Base-by-base conservation (phyloP, 1,140 invertebrate genomes). In the Microvelia longipes region DNA sequence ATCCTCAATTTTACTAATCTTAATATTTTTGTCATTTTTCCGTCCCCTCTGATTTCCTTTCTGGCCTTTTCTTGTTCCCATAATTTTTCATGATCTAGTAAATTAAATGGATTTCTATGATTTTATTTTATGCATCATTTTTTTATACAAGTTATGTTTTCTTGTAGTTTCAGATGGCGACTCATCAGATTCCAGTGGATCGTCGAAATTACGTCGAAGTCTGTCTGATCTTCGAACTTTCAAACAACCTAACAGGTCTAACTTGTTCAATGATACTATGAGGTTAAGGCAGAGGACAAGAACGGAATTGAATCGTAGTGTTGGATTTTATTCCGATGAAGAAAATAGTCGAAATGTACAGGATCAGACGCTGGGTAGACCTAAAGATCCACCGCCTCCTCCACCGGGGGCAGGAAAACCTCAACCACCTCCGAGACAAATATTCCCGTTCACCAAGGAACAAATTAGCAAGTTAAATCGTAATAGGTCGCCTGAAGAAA, bases 221-320 rank as follows among this genome's bases (percentile, higher is more conserved):
- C 70, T 72, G 27, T 81, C 80, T 26, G 77, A 77, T 29, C 77
- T 28, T 79, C 81, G 69, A 78, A 60, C 29, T 14, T 2, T 2
- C 15, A 11, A n/a, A 24, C 81, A 67, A 77, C 77, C 0, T 75
- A 72, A 2, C 26, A 29, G n/a, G 29, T 11, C 28, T 73, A 77
- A 28, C 74, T 28, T 76, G 77, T 87, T 88, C 80, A 80, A 85
- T 80, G 84, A 92, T 76, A 91, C 89, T 24, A 92, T 91, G 88
- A 86, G 90, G 25, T 80, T 92, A 71, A 84, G 88, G 73, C 81
- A 85, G n/a, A 85, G 84, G 75, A 81, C 81, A 72, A 84, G 82
- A 74, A 78, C 84, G 60, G 30, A 62, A 30, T 69, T 74, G 67
- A 29, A 5, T 5, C 11, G 68, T 24, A 68, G 69, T 25, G 26